These are phyloP conservation scores for Podarcis raffonei DNA, from an alignment of 2,113 vertebrate genomes.

Conservation along the genomic window DNA sequence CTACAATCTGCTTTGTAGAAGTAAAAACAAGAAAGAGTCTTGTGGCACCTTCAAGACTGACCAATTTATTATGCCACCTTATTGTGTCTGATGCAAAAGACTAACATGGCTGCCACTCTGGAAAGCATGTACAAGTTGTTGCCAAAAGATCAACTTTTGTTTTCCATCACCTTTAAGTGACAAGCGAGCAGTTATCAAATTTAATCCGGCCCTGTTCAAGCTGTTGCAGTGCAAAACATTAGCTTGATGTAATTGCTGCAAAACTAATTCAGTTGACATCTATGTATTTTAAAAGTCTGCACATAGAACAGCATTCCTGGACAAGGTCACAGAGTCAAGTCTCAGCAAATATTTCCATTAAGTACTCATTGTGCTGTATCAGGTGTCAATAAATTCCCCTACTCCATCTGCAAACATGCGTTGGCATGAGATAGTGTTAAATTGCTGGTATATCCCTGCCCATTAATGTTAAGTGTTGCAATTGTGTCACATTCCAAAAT, in stretches of 20 bases:
- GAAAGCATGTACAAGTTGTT: fast-evolving
- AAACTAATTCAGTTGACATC: neutral
- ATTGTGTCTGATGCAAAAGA: too few species aligned
- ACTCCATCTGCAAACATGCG: neutral
- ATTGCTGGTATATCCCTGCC: neutral
- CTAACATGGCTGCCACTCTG: neutral
- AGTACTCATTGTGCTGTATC: neutral
- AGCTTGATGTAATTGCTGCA: neutral
- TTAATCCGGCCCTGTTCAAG: conserved; percentile 7
- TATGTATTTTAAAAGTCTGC: neutral
- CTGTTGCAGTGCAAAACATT: neutral
- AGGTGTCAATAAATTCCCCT: neutral
- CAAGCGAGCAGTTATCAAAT: neutral
- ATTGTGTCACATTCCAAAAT: neutral
- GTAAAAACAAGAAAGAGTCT: too few species aligned
- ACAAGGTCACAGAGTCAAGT: neutral
- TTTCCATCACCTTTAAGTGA: neutral
- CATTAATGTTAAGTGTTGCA: neutral
- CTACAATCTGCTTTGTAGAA: too few species aligned
- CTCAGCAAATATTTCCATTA: neutral
- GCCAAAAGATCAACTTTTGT: fast-evolving
- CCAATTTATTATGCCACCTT: too few species aligned
- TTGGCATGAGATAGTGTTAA: neutral
- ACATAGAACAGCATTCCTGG: neutral
- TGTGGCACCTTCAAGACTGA: too few species aligned